Percentiles rank a stretch among this genome's conserved stretches.
Conservation (phyloP, 2,888 invertebrate species). For the Formica aserva region DNA sequence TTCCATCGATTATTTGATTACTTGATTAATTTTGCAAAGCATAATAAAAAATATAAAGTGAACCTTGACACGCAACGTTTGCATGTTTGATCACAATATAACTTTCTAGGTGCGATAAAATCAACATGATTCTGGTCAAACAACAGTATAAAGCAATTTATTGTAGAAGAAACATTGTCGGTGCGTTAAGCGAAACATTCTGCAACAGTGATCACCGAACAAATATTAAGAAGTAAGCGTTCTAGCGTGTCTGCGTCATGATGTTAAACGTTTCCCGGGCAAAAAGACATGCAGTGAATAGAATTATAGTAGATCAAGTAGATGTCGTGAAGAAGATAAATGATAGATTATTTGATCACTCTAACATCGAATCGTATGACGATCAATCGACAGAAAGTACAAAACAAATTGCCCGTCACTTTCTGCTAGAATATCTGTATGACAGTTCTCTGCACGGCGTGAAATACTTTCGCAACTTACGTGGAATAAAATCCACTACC, state of each 20-base stretch:
- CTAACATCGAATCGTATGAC: neutral
- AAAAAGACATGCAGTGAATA: neutral
- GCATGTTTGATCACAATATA: constrained; percentile 31
- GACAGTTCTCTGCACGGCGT: constrained; percentile 69
- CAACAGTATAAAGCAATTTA: constrained; percentile 18
- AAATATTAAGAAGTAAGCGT: neutral
- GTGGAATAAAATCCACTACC: constrained; percentile 35
- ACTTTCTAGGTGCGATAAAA: constrained; percentile 15
- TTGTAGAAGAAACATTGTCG: constrained; percentile 30
- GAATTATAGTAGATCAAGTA: neutral
- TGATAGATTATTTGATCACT: neutral
- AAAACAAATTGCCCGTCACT: neutral
- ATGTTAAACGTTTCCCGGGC: neutral
- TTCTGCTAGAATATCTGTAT: constrained; percentile 59
- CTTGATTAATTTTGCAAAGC: constrained; percentile 46
- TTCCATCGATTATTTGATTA: neutral
- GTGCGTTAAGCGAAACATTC: neutral
- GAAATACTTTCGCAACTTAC: constrained; percentile 63
- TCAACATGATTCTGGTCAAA: constrained; percentile 34
- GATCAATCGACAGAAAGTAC: neutral
- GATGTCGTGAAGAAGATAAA: neutral
- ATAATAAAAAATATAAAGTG: constrained; percentile 62
- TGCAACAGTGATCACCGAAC: neutral
- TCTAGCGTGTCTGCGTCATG: neutral
- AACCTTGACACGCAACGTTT: constrained; percentile 46